These are phyloP conservation scores for Gambusia yucatana DNA, from an alignment of 2,797 vertebrate genomes.

Conservation along the genomic window DNA sequence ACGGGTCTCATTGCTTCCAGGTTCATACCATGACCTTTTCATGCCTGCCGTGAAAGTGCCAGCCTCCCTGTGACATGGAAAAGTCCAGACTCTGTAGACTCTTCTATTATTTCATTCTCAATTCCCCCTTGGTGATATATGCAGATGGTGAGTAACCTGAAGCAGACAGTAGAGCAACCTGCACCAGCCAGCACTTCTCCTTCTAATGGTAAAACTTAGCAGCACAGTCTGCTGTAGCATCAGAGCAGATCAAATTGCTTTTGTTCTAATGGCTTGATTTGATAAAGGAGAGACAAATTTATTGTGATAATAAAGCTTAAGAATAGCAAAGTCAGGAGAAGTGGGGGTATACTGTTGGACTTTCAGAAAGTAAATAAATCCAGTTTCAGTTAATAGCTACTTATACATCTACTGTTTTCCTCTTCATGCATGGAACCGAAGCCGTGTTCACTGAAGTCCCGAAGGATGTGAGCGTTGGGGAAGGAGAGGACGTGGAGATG, in stretches of 20 bases:
- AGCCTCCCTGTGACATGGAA: slow-evolving; percentile 85
- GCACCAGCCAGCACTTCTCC: slow-evolving; percentile 1
- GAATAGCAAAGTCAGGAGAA: neutral
- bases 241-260: too few relatives aligned
- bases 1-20: neutral
- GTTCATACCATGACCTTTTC: slow-evolving; percentile 46
- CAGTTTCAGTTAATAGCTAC: slow-evolving; percentile 7
- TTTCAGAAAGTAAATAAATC: slow-evolving; percentile 2
- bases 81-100: slow-evolving; percentile 80
- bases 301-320: neutral
- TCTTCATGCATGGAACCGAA: slow-evolving; percentile 50
- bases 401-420: slow-evolving; percentile 21
- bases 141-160: slow-evolving; percentile 84
- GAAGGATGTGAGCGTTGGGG: slow-evolving; percentile 91
- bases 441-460: slow-evolving; percentile 94
- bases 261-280: neutral
- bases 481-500: slow-evolving; percentile 96
- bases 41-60: slow-evolving; percentile 54
- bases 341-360: neutral
- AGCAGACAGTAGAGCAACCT: neutral
- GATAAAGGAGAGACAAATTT: neutral
- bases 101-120: slow-evolving; percentile 86
- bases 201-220: neutral
- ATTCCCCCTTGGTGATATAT: slow-evolving; percentile 80
- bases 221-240: neutral